Conservation (phyloP, 2,113 vertebrate species). For the Eulacestoma nigropectus region DNA sequence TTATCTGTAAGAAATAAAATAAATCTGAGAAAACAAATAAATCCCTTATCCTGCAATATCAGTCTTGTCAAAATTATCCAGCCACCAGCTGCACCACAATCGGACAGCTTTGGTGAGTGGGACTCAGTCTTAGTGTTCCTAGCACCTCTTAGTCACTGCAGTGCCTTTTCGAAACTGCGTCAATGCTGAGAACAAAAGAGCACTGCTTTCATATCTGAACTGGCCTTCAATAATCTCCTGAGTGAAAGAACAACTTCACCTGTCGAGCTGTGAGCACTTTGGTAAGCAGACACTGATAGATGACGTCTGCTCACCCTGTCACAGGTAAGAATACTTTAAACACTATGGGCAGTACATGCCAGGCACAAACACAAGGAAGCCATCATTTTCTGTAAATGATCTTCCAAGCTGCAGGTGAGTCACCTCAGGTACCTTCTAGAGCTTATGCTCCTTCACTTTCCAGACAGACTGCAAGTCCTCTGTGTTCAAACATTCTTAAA, state of each 20-base stretch:
- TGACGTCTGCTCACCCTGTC: background rate
- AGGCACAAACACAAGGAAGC: background rate
- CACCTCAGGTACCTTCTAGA: background rate
- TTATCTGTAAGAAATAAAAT: background rate
- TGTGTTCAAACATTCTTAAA: background rate
- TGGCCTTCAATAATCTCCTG: background rate
- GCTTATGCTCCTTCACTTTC: background rate
- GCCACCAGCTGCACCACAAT: background rate
- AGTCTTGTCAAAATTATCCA: background rate
- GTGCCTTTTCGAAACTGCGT: background rate
- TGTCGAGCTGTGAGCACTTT: background rate
- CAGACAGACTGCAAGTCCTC: background rate
- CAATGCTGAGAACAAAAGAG: background rate
- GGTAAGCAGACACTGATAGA: background rate
- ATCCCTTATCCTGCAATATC: background rate
- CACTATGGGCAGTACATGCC: fast-evolving
- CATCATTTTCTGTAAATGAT: background rate
- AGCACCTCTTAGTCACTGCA: background rate
- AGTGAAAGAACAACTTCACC: background rate
- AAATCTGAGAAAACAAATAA: background rate
- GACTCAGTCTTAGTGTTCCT: background rate
- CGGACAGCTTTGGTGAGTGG: background rate
- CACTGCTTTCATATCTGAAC: background rate
- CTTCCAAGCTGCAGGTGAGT: background rate
- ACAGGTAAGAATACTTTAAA: background rate